phyloP scores from a whole-genome alignment of 2,888 invertebrate genomes.

The Monopis laevigella region DNA sequence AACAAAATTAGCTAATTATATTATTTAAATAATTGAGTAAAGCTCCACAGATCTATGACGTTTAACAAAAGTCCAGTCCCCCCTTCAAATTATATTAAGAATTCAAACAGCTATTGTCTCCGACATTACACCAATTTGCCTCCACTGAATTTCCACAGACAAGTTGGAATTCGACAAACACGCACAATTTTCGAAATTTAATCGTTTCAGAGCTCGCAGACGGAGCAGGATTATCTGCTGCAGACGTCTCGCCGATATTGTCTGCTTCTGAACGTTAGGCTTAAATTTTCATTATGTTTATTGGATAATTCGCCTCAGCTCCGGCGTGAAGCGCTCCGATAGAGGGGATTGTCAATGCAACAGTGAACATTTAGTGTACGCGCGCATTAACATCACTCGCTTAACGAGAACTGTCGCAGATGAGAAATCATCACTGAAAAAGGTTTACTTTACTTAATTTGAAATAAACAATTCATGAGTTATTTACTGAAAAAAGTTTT shows the following conservation, averaged over 20 bases:
- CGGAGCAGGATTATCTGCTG: conserved; percentile 46
- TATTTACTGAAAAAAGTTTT: too few species aligned
- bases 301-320: conserved; percentile 58
- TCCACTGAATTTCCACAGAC: neutral
- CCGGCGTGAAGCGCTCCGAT: conserved; percentile 52
- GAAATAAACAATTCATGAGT: too few species aligned
- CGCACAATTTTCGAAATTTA: conserved; percentile 9
- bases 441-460: too few species aligned
- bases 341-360: conserved; percentile 60
- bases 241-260: conserved; percentile 45
- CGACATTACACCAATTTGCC: too few species aligned
- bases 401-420: too few species aligned
- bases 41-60: too few species aligned
- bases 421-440: too few species aligned
- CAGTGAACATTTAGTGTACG: conserved; percentile 50
- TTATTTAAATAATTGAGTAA: too few species aligned
- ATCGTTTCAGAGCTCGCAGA: conserved; percentile 3
- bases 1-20: too few species aligned
- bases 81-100: too few species aligned
- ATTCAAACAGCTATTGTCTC: too few species aligned
- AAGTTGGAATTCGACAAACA: conserved; percentile 1
- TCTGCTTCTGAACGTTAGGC: conserved; percentile 39
- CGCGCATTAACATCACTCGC: conserved; percentile 23
- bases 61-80: too few species aligned
- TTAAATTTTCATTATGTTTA: conserved; percentile 67